Evolutionary conservation across 2,113 vertebrate genomes (phyloP), one percentile per base, ranked within the genome.

Genomic region (Oryzias curvinotus): DNA sequence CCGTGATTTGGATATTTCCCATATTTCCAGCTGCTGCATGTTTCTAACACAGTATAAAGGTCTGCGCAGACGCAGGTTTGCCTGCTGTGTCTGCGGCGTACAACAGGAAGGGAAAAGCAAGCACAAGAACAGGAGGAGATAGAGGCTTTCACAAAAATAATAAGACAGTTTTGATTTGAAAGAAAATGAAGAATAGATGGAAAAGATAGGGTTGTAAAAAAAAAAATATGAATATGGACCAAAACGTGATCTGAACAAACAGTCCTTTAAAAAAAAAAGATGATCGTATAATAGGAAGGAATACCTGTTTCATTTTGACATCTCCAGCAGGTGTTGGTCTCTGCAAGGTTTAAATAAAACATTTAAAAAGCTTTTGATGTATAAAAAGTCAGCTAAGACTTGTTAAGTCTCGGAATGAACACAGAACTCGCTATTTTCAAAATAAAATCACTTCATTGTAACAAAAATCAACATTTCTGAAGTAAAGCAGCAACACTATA

Each of bases 261-360:
- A 36, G 36, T 12, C 36, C 36, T 12, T 36, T 16, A 52, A 42
- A 6, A 36, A 6, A 36, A n/a, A 64, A 74, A 18, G 68, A 65
- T 61, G n/a, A 70, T 43, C 26, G 78, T 52, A 56, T 69, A 73
- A 62, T 54, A 66, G 76, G 51, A 62, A 55, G 54, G 69, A 87
- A 84, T 92, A 93, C 92, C 91, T 86, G 92, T 89, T 92, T 93
- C 91, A 89, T 90, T 93, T 62, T 93, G 91, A 92, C 92, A 93
- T 89, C 91, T 91, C 91, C 92, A 92, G 92, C 91, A 93, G 79
- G 87, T 91, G 88, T 91, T 93, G 87, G 87, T 85, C 69, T 93
- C 92, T 93, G 90, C 61, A 87, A 85, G 82, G 86, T 86, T 89
- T 77, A 84, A 80, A 89, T 78, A 66, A 86, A 86, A 87, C 70